Percentiles rank a stretch among this genome's conserved stretches.
phyloP scores from a whole-genome alignment of 2,888 invertebrate genomes.

The Bombyx huttoni region DNA sequence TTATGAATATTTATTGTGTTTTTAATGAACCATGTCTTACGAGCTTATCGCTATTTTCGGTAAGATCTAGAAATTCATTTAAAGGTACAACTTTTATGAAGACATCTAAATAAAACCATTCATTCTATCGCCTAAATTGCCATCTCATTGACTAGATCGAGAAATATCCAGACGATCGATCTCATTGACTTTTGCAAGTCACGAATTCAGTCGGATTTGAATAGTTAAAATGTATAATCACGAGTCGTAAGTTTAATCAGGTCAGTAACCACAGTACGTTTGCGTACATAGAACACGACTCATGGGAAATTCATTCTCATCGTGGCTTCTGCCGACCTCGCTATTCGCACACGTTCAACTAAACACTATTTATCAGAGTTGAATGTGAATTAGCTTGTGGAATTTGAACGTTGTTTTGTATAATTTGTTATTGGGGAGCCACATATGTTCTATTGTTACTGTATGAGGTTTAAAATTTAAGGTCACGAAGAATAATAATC shows the following conservation, averaged over 20 bases:
- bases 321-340: constrained; percentile 11
- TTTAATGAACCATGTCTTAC: not conserved
- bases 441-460: too few relatives aligned
- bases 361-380: constrained; percentile 7
- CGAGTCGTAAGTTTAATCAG: constrained; percentile 27
- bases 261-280: constrained; percentile 18
- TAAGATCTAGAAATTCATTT: not conserved
- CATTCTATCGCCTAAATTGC: too few relatives aligned
- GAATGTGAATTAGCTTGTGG: constrained; percentile 8
- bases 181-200: not conserved
- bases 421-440: too few relatives aligned
- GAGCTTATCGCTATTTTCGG: not conserved
- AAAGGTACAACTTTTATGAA: not conserved
- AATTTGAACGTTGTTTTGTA: constrained; percentile 1
- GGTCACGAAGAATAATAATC: too few relatives aligned
- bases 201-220: constrained; percentile 10
- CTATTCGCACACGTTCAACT: not conserved
- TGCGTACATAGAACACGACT: constrained; percentile 10
- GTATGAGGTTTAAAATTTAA: too few relatives aligned
- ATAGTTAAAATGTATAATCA: constrained; percentile 21
- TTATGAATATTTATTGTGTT: not conserved
- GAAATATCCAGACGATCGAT: too few relatives aligned
- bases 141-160: too few relatives aligned
- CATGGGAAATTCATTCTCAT: constrained; percentile 24
- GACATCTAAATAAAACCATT: too few relatives aligned